Evolutionary conservation across 92 coral and sea anemone genomes (phyloP).

Genomic region (Desmophyllum pertusum): DNA sequence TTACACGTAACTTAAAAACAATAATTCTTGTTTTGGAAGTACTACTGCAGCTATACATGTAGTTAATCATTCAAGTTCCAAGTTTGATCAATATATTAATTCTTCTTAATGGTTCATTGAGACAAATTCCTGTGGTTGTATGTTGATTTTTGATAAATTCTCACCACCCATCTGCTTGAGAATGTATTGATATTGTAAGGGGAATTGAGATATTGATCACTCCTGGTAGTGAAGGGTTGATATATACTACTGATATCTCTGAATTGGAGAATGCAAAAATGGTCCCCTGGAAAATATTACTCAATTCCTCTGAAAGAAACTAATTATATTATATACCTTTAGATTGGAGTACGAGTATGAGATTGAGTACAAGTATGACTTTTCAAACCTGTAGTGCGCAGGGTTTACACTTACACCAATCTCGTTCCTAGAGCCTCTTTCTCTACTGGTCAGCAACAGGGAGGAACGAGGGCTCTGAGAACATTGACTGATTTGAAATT

Average conservation of each 20-base stretch:
- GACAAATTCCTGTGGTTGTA: background rate
- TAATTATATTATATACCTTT: too few species aligned
- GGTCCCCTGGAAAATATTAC: background rate
- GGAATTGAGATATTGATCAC: background rate
- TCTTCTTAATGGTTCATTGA: background rate
- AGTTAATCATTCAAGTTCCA: background rate
- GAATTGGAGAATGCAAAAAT: background rate
- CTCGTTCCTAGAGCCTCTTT: too few species aligned
- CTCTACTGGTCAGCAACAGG: too few species aligned
- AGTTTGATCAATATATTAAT: background rate
- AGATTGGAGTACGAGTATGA: too few species aligned
- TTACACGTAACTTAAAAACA: background rate
- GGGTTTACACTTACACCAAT: too few species aligned
- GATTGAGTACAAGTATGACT: too few species aligned
- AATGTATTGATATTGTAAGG: background rate
- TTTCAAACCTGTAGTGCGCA: too few species aligned
- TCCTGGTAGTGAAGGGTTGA: background rate
- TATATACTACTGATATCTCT: background rate
- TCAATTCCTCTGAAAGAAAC: background rate
- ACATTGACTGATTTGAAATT: too few species aligned
- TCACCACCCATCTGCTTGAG: background rate
- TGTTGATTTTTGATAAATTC: background rate
- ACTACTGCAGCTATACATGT: too few species aligned
- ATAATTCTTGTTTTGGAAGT: background rate
- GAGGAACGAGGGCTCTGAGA: too few species aligned